These are phyloP conservation scores for Bergia puertoricense DNA, from an alignment of 92 coral and sea anemone species.

Conservation along the genomic window DNA sequence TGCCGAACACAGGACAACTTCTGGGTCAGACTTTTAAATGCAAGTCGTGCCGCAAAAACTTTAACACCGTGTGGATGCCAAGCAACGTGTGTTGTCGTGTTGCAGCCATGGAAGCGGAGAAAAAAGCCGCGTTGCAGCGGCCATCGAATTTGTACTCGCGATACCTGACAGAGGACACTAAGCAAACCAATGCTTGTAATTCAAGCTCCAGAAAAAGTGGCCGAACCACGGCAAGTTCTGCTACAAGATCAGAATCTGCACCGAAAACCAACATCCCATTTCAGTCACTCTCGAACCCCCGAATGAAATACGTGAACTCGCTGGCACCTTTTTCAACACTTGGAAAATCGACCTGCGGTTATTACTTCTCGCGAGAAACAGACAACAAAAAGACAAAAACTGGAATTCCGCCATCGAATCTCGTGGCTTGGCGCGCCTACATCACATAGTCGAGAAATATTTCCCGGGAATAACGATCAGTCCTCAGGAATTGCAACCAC, in stretches of 20 bases:
- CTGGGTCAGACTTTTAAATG: conserved; percentile 82
- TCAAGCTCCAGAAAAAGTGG: conserved; percentile 24
- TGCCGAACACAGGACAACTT: conserved; percentile 93
- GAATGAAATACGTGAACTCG: conserved; percentile 75
- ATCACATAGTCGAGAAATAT: conserved; percentile 30
- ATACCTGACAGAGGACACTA: conserved; percentile 53
- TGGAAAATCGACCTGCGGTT: conserved; percentile 93
- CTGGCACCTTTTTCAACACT: conserved; percentile 94
- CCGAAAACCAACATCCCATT: conserved; percentile 44
- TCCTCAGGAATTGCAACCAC: too few species aligned
- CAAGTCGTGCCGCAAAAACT: conserved; percentile 81
- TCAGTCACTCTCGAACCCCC: conserved; percentile 60
- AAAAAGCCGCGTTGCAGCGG: conserved; percentile 46
- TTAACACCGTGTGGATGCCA: conserved; percentile 89
- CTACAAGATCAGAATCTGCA: background rate
- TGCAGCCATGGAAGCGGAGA: conserved; percentile 45
- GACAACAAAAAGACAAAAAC: conserved; percentile 89
- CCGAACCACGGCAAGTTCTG: conserved; percentile 21
- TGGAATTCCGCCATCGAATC: conserved; percentile 96
- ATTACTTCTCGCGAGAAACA: conserved; percentile 85
- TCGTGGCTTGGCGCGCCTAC: conserved; percentile 93
- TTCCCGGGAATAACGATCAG: background rate
- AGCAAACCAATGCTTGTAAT: conserved; percentile 42
- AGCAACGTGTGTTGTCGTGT: conserved; percentile 86
- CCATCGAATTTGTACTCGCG: conserved; percentile 59